A percentile compares a stretch with the other conserved stretches of the same genome.
Conservation (phyloP, 2,113 vertebrate species). For the Arenaria interpres region DNA sequence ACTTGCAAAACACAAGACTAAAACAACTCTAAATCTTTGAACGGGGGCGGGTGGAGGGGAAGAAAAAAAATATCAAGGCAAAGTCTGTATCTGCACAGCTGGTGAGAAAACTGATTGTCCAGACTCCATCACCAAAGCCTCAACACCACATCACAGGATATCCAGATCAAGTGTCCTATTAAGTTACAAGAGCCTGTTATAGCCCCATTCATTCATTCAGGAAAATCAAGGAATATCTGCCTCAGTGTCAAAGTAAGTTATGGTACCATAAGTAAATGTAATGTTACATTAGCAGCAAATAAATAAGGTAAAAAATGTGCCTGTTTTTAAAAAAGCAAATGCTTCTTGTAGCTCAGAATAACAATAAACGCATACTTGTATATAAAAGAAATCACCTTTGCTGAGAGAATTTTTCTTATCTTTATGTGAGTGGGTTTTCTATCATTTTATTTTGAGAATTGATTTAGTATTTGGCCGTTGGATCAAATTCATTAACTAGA, state of each 20-base stretch:
- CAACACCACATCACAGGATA: background rate
- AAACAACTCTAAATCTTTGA: background rate
- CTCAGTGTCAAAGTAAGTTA: background rate
- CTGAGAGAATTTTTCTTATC: background rate
- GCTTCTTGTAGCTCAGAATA: background rate
- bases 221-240: constrained; percentile 12
- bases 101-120: constrained; percentile 14
- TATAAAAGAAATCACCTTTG: background rate
- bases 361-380: background rate
- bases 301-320: background rate
- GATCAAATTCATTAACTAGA: constrained; percentile 15
- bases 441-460: background rate
- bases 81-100: background rate
- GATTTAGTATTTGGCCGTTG: background rate
- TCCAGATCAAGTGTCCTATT: background rate
- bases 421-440: background rate
- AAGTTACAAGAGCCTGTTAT: background rate
- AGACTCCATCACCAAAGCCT: background rate
- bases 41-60: rapidly evolving
- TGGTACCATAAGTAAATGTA: background rate
- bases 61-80: background rate
- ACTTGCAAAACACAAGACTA: background rate
- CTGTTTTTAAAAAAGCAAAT: background rate
- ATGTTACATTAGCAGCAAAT: background rate
- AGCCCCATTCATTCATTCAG: background rate